These are phyloP conservation scores for Melanostigma gelatinosum DNA, from an alignment of 2,113 vertebrate genomes.

Conservation along the genomic window DNA sequence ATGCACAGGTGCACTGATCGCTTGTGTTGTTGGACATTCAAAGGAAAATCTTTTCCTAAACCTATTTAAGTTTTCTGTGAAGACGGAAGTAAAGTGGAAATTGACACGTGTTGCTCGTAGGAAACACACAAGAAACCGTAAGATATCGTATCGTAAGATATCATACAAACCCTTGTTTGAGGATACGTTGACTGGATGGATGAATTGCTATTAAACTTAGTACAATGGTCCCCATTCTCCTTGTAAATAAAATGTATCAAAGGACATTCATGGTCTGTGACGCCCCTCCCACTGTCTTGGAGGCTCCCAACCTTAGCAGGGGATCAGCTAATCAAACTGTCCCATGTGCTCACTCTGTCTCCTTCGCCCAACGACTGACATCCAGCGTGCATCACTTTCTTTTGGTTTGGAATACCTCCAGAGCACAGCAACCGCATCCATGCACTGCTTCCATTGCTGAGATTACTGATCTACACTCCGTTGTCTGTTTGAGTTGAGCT, in stretches of 20 bases:
- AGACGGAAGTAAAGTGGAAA: neutral
- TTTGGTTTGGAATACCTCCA: neutral
- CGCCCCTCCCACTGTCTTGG: neutral
- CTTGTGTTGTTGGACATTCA: too few relatives aligned
- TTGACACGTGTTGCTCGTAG: too few relatives aligned
- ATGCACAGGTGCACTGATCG: too few relatives aligned
- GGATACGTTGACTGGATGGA: neutral
- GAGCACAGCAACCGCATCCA: neutral
- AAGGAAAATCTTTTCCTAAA: too few relatives aligned
- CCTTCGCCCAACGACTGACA: neutral
- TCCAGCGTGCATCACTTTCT: neutral
- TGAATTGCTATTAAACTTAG: neutral
- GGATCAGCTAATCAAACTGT: neutral
- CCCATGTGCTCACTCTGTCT: neutral
- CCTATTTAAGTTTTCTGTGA: neutral
- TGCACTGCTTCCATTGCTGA: neutral
- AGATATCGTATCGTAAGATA: too few relatives aligned
- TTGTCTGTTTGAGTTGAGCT: neutral
- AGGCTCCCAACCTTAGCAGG: neutral
- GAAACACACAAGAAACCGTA: too few relatives aligned
- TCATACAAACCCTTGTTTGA: neutral
- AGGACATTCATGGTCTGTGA: neutral
- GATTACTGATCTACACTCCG: neutral
- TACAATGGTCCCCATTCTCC: neutral
- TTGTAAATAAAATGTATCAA: neutral